These are phyloP conservation scores for Danio albolineatus DNA, from an alignment of 2,797 vertebrate genomes.

Conservation along the genomic window DNA sequence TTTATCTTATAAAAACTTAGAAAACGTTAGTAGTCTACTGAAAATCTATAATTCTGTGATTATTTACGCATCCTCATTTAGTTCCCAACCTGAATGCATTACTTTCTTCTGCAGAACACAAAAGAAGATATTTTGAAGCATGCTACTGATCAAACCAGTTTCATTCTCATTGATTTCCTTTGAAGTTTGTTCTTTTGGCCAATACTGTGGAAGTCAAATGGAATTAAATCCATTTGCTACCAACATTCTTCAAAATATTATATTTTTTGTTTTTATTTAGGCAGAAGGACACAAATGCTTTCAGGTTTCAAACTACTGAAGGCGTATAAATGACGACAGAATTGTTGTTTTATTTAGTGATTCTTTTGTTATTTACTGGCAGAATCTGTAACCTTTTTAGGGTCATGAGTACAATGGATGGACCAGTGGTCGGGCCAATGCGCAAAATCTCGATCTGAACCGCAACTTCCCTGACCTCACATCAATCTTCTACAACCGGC, in stretches of 20 bases:
- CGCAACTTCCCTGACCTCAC: slow-evolving; percentile 98
- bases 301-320: background rate
- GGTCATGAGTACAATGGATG: slow-evolving; percentile 92
- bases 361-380: slow-evolving; percentile 3
- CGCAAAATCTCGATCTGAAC: slow-evolving; percentile 95
- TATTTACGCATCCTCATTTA: background rate
- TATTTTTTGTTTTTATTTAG: too few species aligned
- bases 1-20: too few species aligned
- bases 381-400: slow-evolving; percentile 71
- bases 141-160: too few species aligned
- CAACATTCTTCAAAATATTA: background rate
- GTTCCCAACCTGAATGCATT: background rate
- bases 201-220: background rate
- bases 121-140: background rate
- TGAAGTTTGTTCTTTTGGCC: background rate
- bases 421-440: slow-evolving; percentile 89
- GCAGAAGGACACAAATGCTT: too few species aligned
- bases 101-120: background rate
- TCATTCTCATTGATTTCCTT: background rate
- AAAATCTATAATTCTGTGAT: background rate
- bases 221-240: background rate
- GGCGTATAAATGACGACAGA: background rate
- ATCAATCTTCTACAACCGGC: slow-evolving; percentile 86
- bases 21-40: too few species aligned
- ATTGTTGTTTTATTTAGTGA: background rate